Evolutionary conservation across 2,888 invertebrate species (phyloP).

Genomic region (Megamerina dolium): DNA sequence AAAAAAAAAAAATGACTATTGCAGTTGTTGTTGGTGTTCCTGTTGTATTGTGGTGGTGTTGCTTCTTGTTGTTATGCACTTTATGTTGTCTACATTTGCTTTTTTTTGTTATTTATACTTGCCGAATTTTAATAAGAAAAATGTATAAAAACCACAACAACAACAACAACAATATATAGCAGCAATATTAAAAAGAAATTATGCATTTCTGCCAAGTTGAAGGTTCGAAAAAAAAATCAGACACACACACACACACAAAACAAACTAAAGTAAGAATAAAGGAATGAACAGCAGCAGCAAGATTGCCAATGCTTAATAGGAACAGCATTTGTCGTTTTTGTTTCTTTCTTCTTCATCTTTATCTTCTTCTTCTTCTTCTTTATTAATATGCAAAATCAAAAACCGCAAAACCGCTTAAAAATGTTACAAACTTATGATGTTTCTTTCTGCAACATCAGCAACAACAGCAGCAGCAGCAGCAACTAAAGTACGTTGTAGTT

Average conservation of each 20-base stretch:
- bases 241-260: no score
- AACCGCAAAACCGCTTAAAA: conserved; percentile 19
- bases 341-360: no score
- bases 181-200: conserved; percentile 8
- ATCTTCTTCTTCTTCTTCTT: conserved; percentile 20
- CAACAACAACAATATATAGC: conserved; percentile 5
- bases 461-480: no score
- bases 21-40: no score
- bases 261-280: conserved; percentile 12
- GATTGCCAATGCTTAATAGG: no score
- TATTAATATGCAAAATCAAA: conserved; percentile 44
- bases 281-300: background rate
- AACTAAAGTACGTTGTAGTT: no score
- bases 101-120: background rate
- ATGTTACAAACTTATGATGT: background rate
- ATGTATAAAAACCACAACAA: background rate
- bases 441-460: no score
- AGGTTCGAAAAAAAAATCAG: conserved; percentile 34
- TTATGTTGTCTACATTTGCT: background rate
- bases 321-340: no score
- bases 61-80: background rate
- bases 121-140: background rate
- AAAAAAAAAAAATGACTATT: no score
- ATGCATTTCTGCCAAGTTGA: conserved; percentile 37
- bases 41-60: no score